Conservation (phyloP, 2,797 vertebrate genomes). For the Gallinago solitaria region DNA sequence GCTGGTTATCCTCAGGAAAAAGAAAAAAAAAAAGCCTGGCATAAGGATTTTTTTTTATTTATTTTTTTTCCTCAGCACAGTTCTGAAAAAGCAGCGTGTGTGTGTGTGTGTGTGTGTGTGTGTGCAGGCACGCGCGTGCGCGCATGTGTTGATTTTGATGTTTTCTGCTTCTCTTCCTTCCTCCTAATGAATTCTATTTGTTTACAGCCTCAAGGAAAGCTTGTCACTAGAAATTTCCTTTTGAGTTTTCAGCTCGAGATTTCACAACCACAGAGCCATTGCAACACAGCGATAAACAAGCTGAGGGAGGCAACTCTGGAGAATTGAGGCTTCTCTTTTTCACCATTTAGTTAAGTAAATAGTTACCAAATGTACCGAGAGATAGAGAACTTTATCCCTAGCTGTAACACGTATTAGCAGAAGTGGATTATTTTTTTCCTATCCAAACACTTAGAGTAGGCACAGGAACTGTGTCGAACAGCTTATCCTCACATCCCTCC, state of each 20-base stretch:
- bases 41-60: background rate
- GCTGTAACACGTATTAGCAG: conserved; percentile 18
- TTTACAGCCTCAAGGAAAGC: conserved; percentile 74
- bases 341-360: conserved; percentile 67
- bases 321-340: conserved; percentile 68
- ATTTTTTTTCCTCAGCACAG: background rate
- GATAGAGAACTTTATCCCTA: conserved; percentile 32
- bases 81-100: conserved; percentile 4
- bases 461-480: background rate
- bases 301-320: conserved; percentile 68
- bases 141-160: conserved; percentile 44
- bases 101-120: background rate
- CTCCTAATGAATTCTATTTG: conserved; percentile 70
- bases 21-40: background rate
- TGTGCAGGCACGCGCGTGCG: background rate
- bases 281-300: conserved; percentile 76
- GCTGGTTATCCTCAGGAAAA: background rate
- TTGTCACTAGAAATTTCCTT: conserved; percentile 75
- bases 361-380: conserved; percentile 68
- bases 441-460: background rate
- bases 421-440: conserved; percentile 5
- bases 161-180: conserved; percentile 60
- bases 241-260: conserved; percentile 70
- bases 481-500: background rate
- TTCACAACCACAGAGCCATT: conserved; percentile 76